Base-by-base conservation (phyloP, 2,888 invertebrate genomes). In the Parnassius smintheus region DNA sequence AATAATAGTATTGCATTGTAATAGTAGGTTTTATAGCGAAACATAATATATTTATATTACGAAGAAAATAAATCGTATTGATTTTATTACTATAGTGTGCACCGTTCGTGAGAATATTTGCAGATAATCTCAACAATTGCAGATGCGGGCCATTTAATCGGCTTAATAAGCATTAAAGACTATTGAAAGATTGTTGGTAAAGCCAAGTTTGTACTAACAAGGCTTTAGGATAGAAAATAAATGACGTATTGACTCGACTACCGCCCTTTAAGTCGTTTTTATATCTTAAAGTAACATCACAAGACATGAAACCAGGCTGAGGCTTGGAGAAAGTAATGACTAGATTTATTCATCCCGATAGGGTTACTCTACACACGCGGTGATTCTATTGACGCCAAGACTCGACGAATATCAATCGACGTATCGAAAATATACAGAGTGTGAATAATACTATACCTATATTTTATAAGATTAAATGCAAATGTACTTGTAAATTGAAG, bases 321-420 rank as follows among this genome's bases (percentile, higher is more conserved):
- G 35, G 35, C 69, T 74, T 77, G 73, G 79, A 79, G 84, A 86
- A 86, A 87, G 82, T 84, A 85, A 85, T 82, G 77, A 73, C 75
- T 73, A 73, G 74, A 75, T 80, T 72, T 80, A 86, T 85, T 83
- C 79, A 78, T 82, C 80, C 81, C 77, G 81, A 82, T 78, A 78
- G 68, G 72, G 70, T 72, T 73, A 73, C 74, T 77, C 85, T 87
- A 77, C 88, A 85, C 85, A 86, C 85, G 85, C 83, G 76, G 86
- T 65, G 75, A 64, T 73, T 75, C 75, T 71, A 45, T 45, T 45
- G 13, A 41, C 22, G 12, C 9, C 11, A 54, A 35, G 10, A 3
- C 13, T 44, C 54, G 18, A 44, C 44, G 42, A 44, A 54, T 54
- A 54, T 10, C 42, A 13, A 35, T 35, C 35, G 7, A 35, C 35